These are phyloP conservation scores for Eremophila alpestris DNA, from an alignment of 2,797 vertebrate genomes.

Conservation along the genomic window DNA sequence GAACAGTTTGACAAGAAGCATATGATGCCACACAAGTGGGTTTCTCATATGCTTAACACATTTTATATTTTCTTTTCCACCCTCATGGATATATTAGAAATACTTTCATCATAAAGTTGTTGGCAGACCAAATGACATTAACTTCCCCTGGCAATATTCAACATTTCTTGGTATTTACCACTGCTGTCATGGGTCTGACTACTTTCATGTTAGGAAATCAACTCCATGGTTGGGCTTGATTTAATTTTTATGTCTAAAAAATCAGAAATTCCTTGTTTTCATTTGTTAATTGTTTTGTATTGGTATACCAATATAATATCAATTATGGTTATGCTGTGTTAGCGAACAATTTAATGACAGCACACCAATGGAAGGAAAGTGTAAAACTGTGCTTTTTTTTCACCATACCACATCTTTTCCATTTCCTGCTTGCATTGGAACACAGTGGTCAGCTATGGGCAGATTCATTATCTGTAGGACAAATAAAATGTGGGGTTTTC, in stretches of 20 bases:
- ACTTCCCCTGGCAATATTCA: neutral
- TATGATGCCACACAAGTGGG: neutral
- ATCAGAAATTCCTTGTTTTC: neutral
- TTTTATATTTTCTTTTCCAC: constrained; percentile 9
- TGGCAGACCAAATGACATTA: neutral
- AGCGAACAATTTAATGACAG: neutral
- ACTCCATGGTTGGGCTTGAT: neutral
- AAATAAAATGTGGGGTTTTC: neutral
- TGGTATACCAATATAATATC: neutral
- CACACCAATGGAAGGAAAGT: neutral
- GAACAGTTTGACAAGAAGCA: constrained; percentile 32
- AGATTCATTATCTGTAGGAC: neutral
- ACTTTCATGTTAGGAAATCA: neutral
- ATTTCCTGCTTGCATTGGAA: neutral
- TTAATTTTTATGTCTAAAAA: neutral
- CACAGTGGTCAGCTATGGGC: neutral
- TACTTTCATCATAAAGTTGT: neutral
- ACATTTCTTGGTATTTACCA: neutral
- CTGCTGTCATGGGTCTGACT: neutral
- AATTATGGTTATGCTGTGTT: neutral
- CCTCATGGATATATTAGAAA: neutral
- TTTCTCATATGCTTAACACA: constrained; percentile 26
- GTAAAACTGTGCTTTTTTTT: neutral
- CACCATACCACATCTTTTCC: neutral
- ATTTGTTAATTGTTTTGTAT: neutral